Evolutionary conservation across 2,113 vertebrate species (phyloP), one percentile per base, ranked within the genome.

Genomic region (Junco hyemalis): DNA sequence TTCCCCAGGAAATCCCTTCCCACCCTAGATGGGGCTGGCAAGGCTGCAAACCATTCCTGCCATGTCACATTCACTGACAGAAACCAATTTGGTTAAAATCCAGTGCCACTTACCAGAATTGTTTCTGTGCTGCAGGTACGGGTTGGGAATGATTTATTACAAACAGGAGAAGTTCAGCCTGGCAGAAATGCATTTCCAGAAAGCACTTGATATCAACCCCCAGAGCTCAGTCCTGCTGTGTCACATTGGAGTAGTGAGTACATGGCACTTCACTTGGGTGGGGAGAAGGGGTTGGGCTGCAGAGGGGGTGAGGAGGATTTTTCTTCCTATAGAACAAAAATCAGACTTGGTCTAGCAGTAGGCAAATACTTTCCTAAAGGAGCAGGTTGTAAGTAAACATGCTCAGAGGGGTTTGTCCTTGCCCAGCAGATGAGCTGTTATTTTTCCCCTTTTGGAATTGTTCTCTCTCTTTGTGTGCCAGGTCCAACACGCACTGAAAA

Each of bases 121-220:
- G 56, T 66, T 92, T 93, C 90, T 93, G 53, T 86, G 88, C n/a
- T 96, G 80, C 94, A 99, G 99, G 99, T 99, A 99, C 38, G 99
- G 99, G 54, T 97, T 99, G 97, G 99, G 99, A 90, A 99, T 99
- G 99, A 99, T 99, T 96, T 99, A 99, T 97, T 99, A 99, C 97
- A 99, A 99, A 92, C 99, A 99, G 96, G 99, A 99, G 97, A 99
- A 99, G 95, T 99, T 99, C 97, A 99, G 99, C 95, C 97, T 99
- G 86, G 99, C 99, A 78, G 99, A 99, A 97, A 99, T 99, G 97
- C 99, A 99, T 98, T 99, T 99, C 96, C 99, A 99, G 97, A 99
- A 99, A 96, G 99, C 99, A 76, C 98, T 99, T 93, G 98, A 99
- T 97, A 99, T 99, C 97, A 99, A 99, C 97, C 99, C 99, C 77